Conservation (phyloP, 2,888 invertebrate genomes). For the Pachydiplax longipennis region DNA sequence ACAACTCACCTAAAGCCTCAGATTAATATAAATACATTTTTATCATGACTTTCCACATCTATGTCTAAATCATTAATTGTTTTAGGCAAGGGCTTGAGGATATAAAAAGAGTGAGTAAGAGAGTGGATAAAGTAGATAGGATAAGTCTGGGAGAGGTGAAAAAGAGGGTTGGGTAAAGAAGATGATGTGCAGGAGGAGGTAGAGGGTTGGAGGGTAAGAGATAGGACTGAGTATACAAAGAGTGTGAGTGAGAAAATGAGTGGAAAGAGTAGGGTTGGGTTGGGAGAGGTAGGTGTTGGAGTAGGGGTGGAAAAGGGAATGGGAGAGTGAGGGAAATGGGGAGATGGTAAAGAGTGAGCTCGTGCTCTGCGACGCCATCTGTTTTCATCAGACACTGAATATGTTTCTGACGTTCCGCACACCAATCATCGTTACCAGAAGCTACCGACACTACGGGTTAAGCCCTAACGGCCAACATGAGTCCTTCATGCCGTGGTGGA, state of each 20-base stretch:
- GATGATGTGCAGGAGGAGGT: too few species aligned
- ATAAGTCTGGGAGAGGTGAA: too few species aligned
- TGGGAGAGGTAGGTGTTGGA: not conserved
- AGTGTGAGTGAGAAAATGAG: not conserved
- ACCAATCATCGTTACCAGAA: slow-evolving; percentile 8
- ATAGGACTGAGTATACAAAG: too few species aligned
- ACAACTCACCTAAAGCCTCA: too few species aligned
- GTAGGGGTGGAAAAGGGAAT: not conserved
- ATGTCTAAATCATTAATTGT: too few species aligned
- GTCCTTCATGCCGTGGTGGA: not conserved
- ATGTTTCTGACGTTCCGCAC: not conserved
- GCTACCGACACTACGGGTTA: slow-evolving; percentile 16
- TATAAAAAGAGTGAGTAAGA: too few species aligned
- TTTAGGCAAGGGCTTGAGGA: too few species aligned
- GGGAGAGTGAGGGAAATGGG: not conserved
- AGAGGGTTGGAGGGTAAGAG: too few species aligned
- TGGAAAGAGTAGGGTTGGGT: not conserved
- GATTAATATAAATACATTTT: too few species aligned
- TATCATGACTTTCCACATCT: too few species aligned
- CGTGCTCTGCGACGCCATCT: slow-evolving; percentile 19
- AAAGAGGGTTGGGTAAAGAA: too few species aligned
- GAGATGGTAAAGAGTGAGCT: not conserved
- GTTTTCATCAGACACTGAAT: not conserved
- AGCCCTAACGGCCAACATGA: not conserved
- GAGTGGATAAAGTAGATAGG: too few species aligned